A percentile compares a stretch with the other conserved stretches of the same genome.
Evolutionary conservation across 2,113 vertebrate genomes (phyloP).

Genomic region (Helogale parvula): DNA sequence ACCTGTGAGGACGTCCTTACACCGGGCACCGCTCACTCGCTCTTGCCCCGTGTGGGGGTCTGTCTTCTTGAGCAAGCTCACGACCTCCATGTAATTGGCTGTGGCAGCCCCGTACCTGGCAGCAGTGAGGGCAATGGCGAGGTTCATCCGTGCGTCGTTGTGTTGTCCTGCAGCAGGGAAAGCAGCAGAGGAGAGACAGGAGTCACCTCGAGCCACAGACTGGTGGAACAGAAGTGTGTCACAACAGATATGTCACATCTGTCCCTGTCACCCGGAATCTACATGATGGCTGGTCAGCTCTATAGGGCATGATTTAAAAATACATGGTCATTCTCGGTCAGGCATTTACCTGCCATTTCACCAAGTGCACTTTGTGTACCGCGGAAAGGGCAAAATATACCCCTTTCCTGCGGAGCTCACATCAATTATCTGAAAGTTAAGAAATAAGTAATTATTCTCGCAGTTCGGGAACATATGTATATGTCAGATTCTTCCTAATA

Average conservation of each 20-base stretch:
- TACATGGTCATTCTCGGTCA: constrained; percentile 77
- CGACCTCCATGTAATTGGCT: constrained; percentile 95
- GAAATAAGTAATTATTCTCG: not conserved
- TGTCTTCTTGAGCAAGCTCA: constrained; percentile 90
- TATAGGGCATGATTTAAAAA: constrained; percentile 86
- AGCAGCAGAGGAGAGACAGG: constrained; percentile 90
- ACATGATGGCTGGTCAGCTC: constrained; percentile 87
- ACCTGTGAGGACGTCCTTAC: constrained; percentile 92
- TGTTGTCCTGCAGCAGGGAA: constrained; percentile 95
- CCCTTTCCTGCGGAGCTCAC: not conserved
- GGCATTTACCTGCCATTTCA: constrained; percentile 41
- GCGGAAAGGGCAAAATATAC: not conserved
- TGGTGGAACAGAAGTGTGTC: constrained; percentile 94
- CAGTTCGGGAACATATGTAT: not conserved
- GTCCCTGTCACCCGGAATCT: constrained; percentile 94
- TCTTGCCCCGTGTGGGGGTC: constrained; percentile 85
- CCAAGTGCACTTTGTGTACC: not conserved
- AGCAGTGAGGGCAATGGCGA: constrained; percentile 95
- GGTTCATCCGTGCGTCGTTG: constrained; percentile 96
- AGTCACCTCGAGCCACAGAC: constrained; percentile 94
- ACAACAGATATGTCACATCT: constrained; percentile 95
- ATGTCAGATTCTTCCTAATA: not conserved
- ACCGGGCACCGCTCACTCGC: constrained; percentile 86
- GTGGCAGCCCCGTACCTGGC: constrained; percentile 97
- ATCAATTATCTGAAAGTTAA: not conserved